Evolutionary conservation across 2,113 vertebrate genomes (phyloP).

Genomic region (Natator depressus): DNA sequence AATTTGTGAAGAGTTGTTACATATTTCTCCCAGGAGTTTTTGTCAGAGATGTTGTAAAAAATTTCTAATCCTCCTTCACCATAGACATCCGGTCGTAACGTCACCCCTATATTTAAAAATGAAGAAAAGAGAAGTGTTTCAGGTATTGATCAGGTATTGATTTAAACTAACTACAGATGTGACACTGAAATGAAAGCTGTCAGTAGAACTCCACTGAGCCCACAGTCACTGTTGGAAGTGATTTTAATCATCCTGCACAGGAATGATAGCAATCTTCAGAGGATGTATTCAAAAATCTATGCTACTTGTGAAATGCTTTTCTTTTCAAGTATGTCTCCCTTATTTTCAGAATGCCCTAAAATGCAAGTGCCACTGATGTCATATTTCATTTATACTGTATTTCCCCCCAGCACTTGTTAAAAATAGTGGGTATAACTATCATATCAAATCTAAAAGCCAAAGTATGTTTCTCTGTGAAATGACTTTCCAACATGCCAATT

Average conservation of each 20-base stretch:
- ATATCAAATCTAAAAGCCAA: rapidly evolving
- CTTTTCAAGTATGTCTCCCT: rapidly evolving
- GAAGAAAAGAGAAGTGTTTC: neutral
- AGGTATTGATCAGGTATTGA: neutral
- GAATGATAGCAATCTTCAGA: neutral
- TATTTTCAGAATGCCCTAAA: neutral
- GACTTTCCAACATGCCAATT: neutral
- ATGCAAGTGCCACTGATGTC: neutral
- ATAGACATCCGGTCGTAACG: slow-evolving; percentile 85
- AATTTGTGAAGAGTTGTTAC: slow-evolving; percentile 78
- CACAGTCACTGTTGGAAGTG: neutral
- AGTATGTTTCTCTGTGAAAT: rapidly evolving
- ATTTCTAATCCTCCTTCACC: slow-evolving; percentile 83
- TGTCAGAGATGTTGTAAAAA: slow-evolving; percentile 83
- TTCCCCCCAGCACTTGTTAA: neutral
- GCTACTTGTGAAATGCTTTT: neutral
- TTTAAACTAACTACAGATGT: neutral
- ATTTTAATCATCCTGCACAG: neutral
- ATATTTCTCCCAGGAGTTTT: slow-evolving; percentile 79
- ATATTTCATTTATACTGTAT: neutral
- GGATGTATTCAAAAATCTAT: neutral
- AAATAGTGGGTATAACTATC: neutral
- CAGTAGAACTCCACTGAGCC: rapidly evolving
- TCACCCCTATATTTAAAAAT: slow-evolving; percentile 77
- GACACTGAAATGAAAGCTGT: rapidly evolving